Base-by-base conservation (phyloP, 2,113 vertebrate genomes). In the Anolis sagrei region DNA sequence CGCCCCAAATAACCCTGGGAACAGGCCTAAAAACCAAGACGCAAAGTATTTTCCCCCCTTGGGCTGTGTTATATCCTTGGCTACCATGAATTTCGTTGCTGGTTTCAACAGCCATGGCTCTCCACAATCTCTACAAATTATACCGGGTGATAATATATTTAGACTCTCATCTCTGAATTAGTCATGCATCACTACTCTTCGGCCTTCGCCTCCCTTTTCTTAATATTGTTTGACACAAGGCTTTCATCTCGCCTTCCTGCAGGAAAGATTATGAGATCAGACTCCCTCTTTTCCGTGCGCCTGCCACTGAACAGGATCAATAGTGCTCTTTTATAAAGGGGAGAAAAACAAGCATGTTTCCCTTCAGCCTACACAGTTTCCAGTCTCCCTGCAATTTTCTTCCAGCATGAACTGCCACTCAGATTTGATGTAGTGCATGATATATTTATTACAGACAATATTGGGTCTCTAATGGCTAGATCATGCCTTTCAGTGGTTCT, bases 391-490 rank as follows among this genome's bases (percentile, higher is more conserved):
- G 58, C 44, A 80, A 1, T 73, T 49, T 82, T 76, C 29, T 58
- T 83, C 34, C 36, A 44, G n/a, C 27, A 39, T 44, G 82, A 87
- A 32, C 72, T 7, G 49, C 62, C 82, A 66, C 75, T 82, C 84
- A 82, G 76, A 87, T 76, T 70, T 1, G 14, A 29, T 84, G 74
- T 36, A 68, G n/a, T 58, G 25, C 0, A 1, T 80, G 44, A 85
- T 58, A 66, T 48, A 62, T 83, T 86, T 61, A 23, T 69, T 76
- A 84, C 34, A 86, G 82, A 58, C 14, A 58, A 89, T 73, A 13
- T 6, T 39, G 9, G 74, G 25, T 21, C 77, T 87, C 10, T 0
- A 85, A 84, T 2, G 83, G 81, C 83, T 70, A 78, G 79, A 76
- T 69, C 44, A 54, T 64, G 78, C 11, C n/a, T 58, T 58, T 0